A percentile compares a stretch with the other conserved stretches of the same genome.
phyloP scores from a whole-genome alignment of 2,888 invertebrate genomes.

The Lepidochrysops patricia region DNA sequence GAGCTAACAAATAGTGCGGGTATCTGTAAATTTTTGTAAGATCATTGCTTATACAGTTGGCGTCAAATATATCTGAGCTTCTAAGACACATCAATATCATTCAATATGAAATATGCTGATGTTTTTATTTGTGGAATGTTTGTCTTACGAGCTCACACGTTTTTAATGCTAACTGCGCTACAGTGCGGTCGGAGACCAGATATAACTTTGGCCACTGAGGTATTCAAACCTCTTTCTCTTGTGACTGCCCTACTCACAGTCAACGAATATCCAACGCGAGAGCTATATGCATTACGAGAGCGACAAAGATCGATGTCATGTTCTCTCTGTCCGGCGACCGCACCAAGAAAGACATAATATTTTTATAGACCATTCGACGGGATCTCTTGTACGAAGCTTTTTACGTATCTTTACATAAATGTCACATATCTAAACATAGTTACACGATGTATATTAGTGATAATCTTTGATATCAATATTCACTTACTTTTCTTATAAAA shows the following conservation, averaged over 20 bases:
- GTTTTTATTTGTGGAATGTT: too few relatives aligned
- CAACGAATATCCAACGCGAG: neutral
- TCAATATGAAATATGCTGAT: too few relatives aligned
- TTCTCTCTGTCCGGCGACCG: constrained; percentile 23
- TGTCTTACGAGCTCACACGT: neutral
- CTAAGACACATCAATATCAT: too few relatives aligned
- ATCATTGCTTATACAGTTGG: constrained; percentile 30
- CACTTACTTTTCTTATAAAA: constrained; percentile 63
- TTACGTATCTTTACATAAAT: constrained; percentile 58
- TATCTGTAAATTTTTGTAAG: constrained; percentile 35
- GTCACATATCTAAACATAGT: constrained; percentile 67
- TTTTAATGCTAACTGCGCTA: neutral
- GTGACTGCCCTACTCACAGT: neutral
- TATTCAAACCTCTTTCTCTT: neutral
- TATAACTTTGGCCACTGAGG: neutral
- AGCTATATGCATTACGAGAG: neutral
- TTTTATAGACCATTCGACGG: constrained; percentile 56
- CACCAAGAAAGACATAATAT: constrained; percentile 52
- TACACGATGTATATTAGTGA: constrained; percentile 56
- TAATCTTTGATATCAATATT: constrained; percentile 72
- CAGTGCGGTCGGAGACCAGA: neutral
- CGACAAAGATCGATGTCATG: neutral
- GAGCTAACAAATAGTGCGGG: constrained; percentile 30
- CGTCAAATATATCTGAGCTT: neutral
- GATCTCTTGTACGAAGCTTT: constrained; percentile 48